phyloP scores from a whole-genome alignment of 2,888 invertebrate genomes.

The Arctia plantaginis region DNA sequence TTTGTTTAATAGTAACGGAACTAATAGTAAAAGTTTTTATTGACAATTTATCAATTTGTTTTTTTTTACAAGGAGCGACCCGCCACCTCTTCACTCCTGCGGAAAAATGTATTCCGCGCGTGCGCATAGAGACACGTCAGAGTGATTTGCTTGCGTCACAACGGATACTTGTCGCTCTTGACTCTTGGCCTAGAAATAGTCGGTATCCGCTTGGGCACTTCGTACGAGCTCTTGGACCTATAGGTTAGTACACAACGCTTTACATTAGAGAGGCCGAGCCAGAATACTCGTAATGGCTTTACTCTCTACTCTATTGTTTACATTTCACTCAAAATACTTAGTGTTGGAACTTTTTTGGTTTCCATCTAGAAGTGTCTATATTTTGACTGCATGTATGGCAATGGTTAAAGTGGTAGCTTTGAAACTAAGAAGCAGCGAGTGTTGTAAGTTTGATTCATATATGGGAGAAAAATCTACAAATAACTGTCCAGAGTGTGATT shows the following conservation, averaged over 20 bases:
- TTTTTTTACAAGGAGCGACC: constrained; percentile 78
- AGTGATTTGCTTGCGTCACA: constrained; percentile 92
- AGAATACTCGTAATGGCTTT: neutral
- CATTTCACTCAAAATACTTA: too few relatives aligned
- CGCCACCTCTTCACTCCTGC: constrained; percentile 97
- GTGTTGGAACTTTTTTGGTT: too few relatives aligned
- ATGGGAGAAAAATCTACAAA: too few relatives aligned
- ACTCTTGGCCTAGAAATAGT: constrained; percentile 97
- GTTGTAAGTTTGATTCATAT: too few relatives aligned
- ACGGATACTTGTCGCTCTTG: constrained; percentile 97
- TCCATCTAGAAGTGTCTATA: too few relatives aligned
- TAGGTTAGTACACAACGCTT: constrained; percentile 73
- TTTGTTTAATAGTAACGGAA: too few relatives aligned
- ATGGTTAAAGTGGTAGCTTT: too few relatives aligned
- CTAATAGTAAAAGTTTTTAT: neutral
- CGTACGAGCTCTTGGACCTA: constrained; percentile 95
- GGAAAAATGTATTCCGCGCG: constrained; percentile 96
- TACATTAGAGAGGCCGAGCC: neutral
- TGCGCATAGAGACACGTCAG: constrained; percentile 98
- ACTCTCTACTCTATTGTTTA: too few relatives aligned
- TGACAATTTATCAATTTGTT: neutral
- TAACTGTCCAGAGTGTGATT: too few relatives aligned
- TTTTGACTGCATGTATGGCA: too few relatives aligned
- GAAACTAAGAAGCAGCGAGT: too few relatives aligned
- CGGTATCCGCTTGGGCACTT: constrained; percentile 98